These are phyloP conservation scores for Empis stercorea DNA, from an alignment of 2,888 invertebrate species.

Conservation along the genomic window DNA sequence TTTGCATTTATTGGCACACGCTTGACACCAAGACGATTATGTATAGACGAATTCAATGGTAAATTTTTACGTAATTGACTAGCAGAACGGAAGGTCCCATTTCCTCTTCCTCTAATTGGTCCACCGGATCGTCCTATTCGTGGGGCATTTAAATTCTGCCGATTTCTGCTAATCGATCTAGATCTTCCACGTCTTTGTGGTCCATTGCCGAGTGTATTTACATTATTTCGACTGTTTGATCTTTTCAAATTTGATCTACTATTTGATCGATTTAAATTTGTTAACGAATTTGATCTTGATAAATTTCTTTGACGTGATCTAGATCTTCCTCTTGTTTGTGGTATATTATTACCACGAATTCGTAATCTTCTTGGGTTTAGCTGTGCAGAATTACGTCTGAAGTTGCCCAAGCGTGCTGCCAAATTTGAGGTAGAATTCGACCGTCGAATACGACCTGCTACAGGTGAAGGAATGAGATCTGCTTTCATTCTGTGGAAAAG, in stretches of 20 bases:
- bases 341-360: slow-evolving; percentile 9
- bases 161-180: neutral
- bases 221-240: slow-evolving; percentile 4
- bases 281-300: slow-evolving; percentile 9
- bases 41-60: neutral
- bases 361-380: slow-evolving; percentile 22
- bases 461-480: slow-evolving; percentile 21
- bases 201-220: neutral
- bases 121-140: neutral
- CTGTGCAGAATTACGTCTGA: slow-evolving; percentile 19
- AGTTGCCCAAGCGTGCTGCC: slow-evolving; percentile 23
- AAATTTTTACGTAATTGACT: neutral
- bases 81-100: neutral
- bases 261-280: slow-evolving; percentile 11
- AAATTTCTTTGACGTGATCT: slow-evolving; percentile 4
- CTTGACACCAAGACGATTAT: neutral
- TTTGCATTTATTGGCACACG: neutral
- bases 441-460: slow-evolving; percentile 20
- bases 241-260: slow-evolving; percentile 5
- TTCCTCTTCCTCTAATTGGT: neutral
- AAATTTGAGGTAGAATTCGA: slow-evolving; percentile 23
- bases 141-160: neutral
- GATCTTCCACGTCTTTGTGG: neutral
- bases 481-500: slow-evolving; percentile 34
- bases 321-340: slow-evolving; percentile 1